Conservation (phyloP, 1,140 invertebrate species). For the Trichonephila clavipes region DNA sequence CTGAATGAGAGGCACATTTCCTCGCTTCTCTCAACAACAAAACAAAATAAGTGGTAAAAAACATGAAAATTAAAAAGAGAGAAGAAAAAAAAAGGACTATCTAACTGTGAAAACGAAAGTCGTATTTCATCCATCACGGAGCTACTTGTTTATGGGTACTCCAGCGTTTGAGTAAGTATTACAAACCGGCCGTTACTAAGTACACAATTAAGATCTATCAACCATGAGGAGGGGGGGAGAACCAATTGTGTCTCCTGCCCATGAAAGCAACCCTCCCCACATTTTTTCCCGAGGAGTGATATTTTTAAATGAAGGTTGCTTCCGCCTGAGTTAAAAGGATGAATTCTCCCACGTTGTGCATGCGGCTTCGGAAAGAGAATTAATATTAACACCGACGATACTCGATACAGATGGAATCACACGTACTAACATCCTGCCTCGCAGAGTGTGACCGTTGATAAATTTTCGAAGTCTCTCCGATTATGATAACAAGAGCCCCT, state of each 20-base stretch:
- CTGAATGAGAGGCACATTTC: background rate
- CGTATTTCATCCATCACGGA: background rate
- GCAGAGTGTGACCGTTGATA: conserved; percentile 6
- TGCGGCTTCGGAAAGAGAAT: background rate
- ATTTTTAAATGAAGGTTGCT: conserved; percentile 42
- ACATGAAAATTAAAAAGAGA: background rate
- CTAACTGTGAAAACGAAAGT: conserved; percentile 8
- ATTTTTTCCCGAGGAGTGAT: background rate
- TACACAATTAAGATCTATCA: conserved; percentile 13
- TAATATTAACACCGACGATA: conserved; percentile 38
- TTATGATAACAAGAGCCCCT: background rate
- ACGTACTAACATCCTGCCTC: conserved; percentile 31
- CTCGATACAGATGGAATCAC: conserved; percentile 5
- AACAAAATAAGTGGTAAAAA: background rate
- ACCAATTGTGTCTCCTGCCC: background rate
- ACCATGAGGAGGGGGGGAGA: background rate
- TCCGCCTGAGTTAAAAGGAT: conserved; percentile 10
- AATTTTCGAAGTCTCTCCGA: conserved; percentile 7
- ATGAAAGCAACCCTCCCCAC: background rate
- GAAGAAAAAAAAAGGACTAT: background rate
- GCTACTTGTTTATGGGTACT: background rate
- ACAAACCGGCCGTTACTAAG: background rate
- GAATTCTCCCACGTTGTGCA: background rate
- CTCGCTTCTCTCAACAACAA: background rate
- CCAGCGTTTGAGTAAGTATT: background rate